phyloP scores from a whole-genome alignment of 2,113 vertebrate species.

The Plotosus lineatus region DNA sequence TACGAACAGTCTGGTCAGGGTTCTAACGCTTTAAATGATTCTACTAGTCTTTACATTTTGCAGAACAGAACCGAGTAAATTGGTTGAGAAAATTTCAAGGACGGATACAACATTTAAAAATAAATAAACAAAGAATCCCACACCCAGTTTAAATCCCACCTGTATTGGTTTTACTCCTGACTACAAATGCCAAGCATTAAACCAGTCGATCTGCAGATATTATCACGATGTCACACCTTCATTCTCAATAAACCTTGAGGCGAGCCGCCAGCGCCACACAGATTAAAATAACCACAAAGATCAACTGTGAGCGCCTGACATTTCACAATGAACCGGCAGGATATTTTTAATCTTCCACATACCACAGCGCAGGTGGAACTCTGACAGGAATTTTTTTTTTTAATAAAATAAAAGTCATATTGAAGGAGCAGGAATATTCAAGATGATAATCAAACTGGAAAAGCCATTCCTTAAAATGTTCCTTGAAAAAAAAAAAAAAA shows the following conservation, averaged over 20 bases:
- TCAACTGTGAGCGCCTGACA: background rate
- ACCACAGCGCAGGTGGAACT: conserved; percentile 5
- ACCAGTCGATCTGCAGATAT: background rate
- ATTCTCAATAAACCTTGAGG: background rate
- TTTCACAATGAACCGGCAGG: background rate
- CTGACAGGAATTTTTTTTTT: background rate
- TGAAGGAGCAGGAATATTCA: background rate
- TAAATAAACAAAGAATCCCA: too few species aligned
- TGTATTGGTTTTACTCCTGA: background rate
- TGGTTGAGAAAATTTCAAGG: background rate
- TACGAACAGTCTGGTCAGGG: background rate
- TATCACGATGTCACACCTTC: background rate
- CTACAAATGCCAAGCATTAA: too few species aligned
- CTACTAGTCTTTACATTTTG: background rate
- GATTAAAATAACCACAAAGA: conserved; percentile 22
- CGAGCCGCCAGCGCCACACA: background rate
- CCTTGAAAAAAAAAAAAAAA: background rate
- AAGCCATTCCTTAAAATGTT: background rate
- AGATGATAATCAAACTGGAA: conserved; percentile 5
- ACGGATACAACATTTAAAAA: too few species aligned
- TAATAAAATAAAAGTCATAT: background rate
- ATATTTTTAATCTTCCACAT: background rate
- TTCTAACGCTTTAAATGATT: background rate
- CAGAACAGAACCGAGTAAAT: background rate
- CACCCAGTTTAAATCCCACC: background rate